Evolutionary conservation across 2,797 vertebrate genomes (phyloP), one percentile per base, ranked within the genome.

Genomic region (Myotis pilosus): DNA sequence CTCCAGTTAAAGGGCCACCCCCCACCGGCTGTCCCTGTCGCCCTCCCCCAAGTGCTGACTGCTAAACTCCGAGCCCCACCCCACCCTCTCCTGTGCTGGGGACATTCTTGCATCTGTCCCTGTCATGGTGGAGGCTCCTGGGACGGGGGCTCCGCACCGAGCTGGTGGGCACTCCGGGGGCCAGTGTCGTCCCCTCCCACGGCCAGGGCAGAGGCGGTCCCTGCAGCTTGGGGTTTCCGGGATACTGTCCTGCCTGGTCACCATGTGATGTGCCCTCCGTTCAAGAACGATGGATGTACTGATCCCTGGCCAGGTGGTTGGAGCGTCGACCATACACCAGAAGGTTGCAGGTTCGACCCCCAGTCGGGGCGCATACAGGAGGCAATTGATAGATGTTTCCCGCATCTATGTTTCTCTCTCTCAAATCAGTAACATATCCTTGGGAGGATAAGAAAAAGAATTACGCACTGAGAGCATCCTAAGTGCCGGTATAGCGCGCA

Each of bases 91-190:
- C 4, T 17, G 57, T 15, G 15, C 92, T 51, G 5, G 47, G 4
- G 30, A 9, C 23, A 8, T 36, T 25, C 91, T 57, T 36, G 23
- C 16, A 0, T 23, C 60, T 38, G 47, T 60, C 44, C 33, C 20
- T 68, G 66, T 68, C 33, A 44, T 33, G 74, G 33, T 10, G 1
- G 1, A 51, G 78, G 69, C 62, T 51, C 41, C 33, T 9, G 86
- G 74, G 44, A 38, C 36, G 33, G n/a, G 62, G 33, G 10, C 41
- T 62, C 44, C 5, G 68, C 23, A 2, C 9, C 3, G 51, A 62
- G 41, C 41, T 66, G n/a, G 84, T 7, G 64, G 44, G 3, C 7
- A 2, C 57, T 3, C 17, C 6, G 0, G 0, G n/a, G 22, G 0
- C 0, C 4, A 13, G 9, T 19, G n/a, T 20, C 53, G 49, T 49